Evolutionary conservation across 37 sponge, comb jelly and placozoan genomes (phyloP), one percentile per base, ranked within the genome.

Genomic region (Beroe ovata): DNA sequence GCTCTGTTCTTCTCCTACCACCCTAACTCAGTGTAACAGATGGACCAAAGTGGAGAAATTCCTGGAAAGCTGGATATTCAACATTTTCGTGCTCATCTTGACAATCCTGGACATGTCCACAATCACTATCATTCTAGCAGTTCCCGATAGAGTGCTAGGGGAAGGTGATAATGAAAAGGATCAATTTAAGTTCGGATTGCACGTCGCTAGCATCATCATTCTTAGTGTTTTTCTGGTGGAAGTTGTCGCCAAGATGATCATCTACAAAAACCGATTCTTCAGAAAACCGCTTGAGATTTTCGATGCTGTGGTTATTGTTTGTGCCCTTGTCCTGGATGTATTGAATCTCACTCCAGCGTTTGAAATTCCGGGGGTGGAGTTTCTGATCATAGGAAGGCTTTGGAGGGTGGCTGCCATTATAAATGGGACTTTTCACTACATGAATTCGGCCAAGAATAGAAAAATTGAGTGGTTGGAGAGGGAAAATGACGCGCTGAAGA

Each of bases 361-460:
- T 20, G 38, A 20, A 6, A 77, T 35, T 6, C 19, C 84, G 33
- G 84, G 54, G 11, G 84, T 35, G 2, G 84, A 77, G 41, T 77
- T 77, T 41, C 26, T 77, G 21, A 77, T 77, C 25, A 35, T 77
- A 1, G 84, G 38, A 40, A 39, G 84, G 41, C 38, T 77, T 6
- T 39, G 54, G 42, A 22, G 84, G 8, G 47, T 77, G 2, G 84
- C 47, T 36, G n/a, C 36, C 20, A 0, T 77, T 6, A 54, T 77
- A 1, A 77, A 77, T 23, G 84, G 84, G 38, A 77, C 84, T 1
- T n/a, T 41, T 3, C n/a, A n/a, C 54, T n/a, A 11, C 20, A 19
- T 77, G 19, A 33, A 35, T 4, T 26, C 23, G 8, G 3, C 54
- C 0, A 40, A 77, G 41, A 35, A 42, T 32, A 35, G n/a, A 26